phyloP scores from a whole-genome alignment of 1,140 invertebrate species.

The Bombus haemorrhoidalis region DNA sequence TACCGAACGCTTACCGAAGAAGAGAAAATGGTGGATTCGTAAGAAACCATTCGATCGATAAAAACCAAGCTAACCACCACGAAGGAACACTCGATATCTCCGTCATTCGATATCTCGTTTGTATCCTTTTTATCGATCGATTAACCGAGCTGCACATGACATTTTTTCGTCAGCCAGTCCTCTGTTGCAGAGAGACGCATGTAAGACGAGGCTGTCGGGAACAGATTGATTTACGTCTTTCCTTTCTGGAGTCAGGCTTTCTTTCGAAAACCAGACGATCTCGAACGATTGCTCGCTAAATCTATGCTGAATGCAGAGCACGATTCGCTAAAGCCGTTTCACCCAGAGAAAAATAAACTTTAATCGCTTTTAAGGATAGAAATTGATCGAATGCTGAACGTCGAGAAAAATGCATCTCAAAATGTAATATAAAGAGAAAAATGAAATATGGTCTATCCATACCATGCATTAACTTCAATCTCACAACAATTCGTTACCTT shows the following conservation, averaged over 20 bases:
- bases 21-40: constrained; percentile 13
- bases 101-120: constrained; percentile 58
- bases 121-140: constrained; percentile 68
- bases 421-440: not conserved
- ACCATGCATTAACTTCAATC: constrained; percentile 31
- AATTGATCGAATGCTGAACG: not conserved
- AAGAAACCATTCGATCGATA: constrained; percentile 11
- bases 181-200: not conserved
- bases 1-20: not conserved
- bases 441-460: not conserved
- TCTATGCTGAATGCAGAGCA: constrained; percentile 39
- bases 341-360: not conserved
- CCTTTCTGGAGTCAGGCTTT: constrained; percentile 19
- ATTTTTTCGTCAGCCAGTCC: constrained; percentile 32
- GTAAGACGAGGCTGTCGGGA: constrained; percentile 36
- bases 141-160: constrained; percentile 51
- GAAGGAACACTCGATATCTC: constrained; percentile 52
- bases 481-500: constrained; percentile 37
- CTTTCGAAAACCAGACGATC: constrained; percentile 27
- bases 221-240: constrained; percentile 61
- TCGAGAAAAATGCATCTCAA: constrained; percentile 13
- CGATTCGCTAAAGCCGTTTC: constrained; percentile 8
- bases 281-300: constrained; percentile 42
- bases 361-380: not conserved
- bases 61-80: constrained; percentile 25